Base-by-base conservation (phyloP, 2,113 vertebrate species). In the Okapia johnstoni region DNA sequence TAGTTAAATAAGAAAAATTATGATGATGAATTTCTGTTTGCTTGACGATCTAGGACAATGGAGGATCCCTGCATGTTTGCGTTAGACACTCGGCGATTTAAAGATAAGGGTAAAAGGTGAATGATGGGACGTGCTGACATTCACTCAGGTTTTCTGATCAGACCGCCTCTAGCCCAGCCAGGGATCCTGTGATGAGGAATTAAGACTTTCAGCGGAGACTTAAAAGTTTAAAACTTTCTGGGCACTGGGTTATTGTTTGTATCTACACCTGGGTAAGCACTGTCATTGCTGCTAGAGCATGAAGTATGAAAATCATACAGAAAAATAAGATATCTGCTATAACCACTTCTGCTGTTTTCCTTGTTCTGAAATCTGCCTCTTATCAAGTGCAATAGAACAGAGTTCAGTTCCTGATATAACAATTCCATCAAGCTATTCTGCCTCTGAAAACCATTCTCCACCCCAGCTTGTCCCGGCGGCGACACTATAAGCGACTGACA, bases 341-440 rank as follows among this genome's bases (percentile, higher is more conserved):
- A 87, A 76, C 43, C 54, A 33, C 80, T 80, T 90, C 58, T 73
- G 90, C n/a, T 70, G 50, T 90, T 96, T 94, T 28, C 30, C 61
- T 88, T 21, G 17, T 36, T 4, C 54, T 90, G 76, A 91, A 88
- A 88, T n/a, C 84, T 88, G 79, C n/a, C 94, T 89, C 30, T 0
- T 10, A 16, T 40, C 85, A 11, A 85, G 89, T 36, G 57, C 66
- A 97, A 95, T 4, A 93, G 55, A 97, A 95, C 84, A 70, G 97
- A 98, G 94, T 98, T 95, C 96, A 97, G 93, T n/a, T 63, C 83
- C 91, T 90, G 86, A 94, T 48, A 80, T 0, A 98, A 95, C 93
- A 92, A 97, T 85, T 73, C 83, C 94, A 85, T 15, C 92, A 30
- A 97, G 97, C 73, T 50, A 88, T 96, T 97, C 97, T 85, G 96